These are phyloP conservation scores for Neogale vison DNA, from an alignment of 2,113 vertebrate species.

Conservation along the genomic window DNA sequence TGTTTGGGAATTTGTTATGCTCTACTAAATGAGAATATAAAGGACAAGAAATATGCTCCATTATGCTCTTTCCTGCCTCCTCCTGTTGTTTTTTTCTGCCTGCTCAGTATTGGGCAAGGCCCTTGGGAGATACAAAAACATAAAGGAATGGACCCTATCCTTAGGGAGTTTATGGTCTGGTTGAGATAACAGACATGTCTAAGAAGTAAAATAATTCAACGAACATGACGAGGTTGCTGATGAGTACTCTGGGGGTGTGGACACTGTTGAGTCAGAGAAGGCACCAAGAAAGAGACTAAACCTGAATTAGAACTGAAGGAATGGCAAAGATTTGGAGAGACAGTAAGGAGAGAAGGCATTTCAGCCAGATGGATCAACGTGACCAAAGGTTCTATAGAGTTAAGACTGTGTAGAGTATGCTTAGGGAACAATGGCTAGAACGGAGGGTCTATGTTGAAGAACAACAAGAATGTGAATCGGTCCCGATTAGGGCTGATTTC, in stretches of 20 bases:
- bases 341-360: background rate
- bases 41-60: conserved; percentile 56
- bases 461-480: background rate
- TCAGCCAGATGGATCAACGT: background rate
- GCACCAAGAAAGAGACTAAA: conserved; percentile 26
- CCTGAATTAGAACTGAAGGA: background rate
- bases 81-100: conserved; percentile 15
- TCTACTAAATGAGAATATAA: conserved; percentile 72
- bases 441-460: background rate
- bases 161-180: background rate
- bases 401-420: background rate
- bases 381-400: background rate
- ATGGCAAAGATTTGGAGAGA: background rate
- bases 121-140: background rate
- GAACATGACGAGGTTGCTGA: conserved; percentile 39
- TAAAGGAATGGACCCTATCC: conserved; percentile 19
- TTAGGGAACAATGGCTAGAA: background rate
- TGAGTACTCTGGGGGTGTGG: background rate
- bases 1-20: conserved; percentile 70
- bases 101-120: background rate
- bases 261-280: background rate
- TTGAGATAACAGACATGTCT: background rate
- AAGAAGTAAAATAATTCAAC: conserved; percentile 31
- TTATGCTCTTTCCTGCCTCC: background rate
- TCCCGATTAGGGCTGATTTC: background rate